Conservation (phyloP, 2,888 invertebrate species). For the Agrypnus murinus region DNA sequence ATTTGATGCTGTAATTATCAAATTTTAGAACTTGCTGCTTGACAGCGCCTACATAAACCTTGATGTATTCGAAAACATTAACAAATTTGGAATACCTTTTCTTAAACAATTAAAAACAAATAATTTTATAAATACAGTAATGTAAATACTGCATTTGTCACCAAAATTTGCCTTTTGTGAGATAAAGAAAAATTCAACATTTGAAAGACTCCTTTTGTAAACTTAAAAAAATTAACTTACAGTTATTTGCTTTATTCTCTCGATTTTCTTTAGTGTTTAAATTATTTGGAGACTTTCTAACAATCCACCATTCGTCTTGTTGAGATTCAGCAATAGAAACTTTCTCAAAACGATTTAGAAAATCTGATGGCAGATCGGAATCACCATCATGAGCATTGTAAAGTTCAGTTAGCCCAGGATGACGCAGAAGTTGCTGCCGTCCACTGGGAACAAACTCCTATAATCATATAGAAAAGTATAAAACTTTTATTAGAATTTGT, state of each 20-base stretch:
- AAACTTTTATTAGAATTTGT: slow-evolving; percentile 52
- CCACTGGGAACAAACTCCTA: slow-evolving; percentile 93
- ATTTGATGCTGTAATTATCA: too few species aligned
- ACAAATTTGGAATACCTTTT: too few species aligned
- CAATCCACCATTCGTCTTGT: slow-evolving; percentile 74
- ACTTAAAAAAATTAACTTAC: background rate
- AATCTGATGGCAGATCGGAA: slow-evolving; percentile 70
- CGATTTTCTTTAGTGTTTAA: slow-evolving; percentile 11
- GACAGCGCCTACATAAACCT: too few species aligned
- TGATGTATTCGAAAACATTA: too few species aligned
- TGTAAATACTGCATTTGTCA: too few species aligned
- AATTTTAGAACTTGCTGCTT: too few species aligned
- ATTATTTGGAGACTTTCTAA: slow-evolving; percentile 74
- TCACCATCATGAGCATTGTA: slow-evolving; percentile 48
- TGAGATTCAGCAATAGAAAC: slow-evolving; percentile 81
- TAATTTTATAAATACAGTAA: too few species aligned
- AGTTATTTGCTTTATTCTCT: slow-evolving; percentile 29
- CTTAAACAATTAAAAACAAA: too few species aligned
- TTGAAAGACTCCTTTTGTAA: too few species aligned
- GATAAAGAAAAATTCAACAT: too few species aligned
- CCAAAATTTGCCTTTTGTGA: too few species aligned
- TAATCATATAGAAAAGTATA: too few species aligned
- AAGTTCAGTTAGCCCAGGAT: slow-evolving; percentile 80
- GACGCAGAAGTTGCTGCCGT: slow-evolving; percentile 84
- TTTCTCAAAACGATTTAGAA: slow-evolving; percentile 83